These are phyloP conservation scores for Chelon labrosus DNA, from an alignment of 2,797 vertebrate species.

Conservation along the genomic window DNA sequence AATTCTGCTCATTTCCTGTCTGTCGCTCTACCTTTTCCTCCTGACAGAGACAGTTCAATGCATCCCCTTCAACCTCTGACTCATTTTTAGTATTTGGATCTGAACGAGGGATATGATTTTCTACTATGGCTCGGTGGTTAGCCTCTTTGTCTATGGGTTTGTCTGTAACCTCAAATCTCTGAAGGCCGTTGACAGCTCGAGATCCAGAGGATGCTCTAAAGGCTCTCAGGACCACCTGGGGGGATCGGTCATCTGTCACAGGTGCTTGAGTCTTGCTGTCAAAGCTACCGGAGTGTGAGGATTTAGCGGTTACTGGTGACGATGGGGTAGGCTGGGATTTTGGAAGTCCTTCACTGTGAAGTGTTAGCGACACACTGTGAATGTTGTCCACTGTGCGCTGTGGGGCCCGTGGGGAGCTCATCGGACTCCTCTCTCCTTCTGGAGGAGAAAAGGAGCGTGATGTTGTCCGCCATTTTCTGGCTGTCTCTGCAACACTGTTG, in stretches of 20 bases:
- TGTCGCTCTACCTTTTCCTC: constrained; percentile 70
- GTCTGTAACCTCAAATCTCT: constrained; percentile 54
- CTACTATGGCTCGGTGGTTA: constrained; percentile 67
- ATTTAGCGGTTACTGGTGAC: constrained; percentile 57
- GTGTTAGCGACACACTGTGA: constrained; percentile 74
- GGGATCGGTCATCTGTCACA: constrained; percentile 62
- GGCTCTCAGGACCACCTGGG: constrained; percentile 75
- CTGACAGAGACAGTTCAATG: constrained; percentile 56
- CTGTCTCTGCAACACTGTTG: constrained; percentile 89
- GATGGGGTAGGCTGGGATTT: constrained; percentile 50
- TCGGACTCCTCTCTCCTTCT: constrained; percentile 82
- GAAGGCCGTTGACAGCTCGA: constrained; percentile 69
- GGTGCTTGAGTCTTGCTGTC: constrained; percentile 41
- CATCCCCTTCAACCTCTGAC: constrained; percentile 49
- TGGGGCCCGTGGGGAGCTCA: constrained; percentile 69
- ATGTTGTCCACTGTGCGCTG: constrained; percentile 63
- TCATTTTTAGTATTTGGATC: constrained; percentile 51
- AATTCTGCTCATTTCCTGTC: constrained; percentile 82
- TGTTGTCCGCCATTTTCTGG: constrained; percentile 89
- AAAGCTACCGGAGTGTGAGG: constrained; percentile 52
- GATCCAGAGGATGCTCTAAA: constrained; percentile 74
- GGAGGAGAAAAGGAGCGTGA: constrained; percentile 86
- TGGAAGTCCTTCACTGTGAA: constrained; percentile 66
- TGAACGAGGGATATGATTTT: constrained; percentile 67
- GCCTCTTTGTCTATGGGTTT: constrained; percentile 50